Percentiles rank a stretch among this genome's conserved stretches.
These are phyloP conservation scores for Rhizomys pruinosus DNA, from an alignment of 2,113 vertebrate species.

Conservation along the genomic window DNA sequence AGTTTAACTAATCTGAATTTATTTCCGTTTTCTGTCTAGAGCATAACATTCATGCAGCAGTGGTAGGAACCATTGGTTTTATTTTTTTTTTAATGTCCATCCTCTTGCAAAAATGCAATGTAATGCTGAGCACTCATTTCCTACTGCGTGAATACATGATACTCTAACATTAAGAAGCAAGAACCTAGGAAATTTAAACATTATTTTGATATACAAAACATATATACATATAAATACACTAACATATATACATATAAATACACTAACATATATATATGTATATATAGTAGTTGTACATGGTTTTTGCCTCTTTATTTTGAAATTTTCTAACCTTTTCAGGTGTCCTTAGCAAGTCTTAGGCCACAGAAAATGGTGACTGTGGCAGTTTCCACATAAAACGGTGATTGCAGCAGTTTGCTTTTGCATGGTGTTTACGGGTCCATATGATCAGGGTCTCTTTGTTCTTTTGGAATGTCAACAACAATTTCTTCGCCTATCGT, in stretches of 20 bases:
- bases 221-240: slow-evolving; percentile 23
- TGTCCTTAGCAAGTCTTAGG: slow-evolving; percentile 51
- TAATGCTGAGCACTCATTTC: slow-evolving; percentile 24
- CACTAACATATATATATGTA: neutral
- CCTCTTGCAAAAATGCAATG: slow-evolving; percentile 51
- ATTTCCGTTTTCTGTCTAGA: slow-evolving; percentile 65
- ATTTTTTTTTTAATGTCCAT: slow-evolving; percentile 14
- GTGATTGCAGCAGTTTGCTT: neutral
- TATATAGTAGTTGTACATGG: slow-evolving; percentile 43
- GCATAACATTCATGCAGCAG: slow-evolving; percentile 75
- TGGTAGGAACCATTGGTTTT: slow-evolving; percentile 62
- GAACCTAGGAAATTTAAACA: slow-evolving; percentile 71
- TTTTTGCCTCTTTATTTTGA: slow-evolving; percentile 38
- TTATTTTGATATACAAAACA: slow-evolving; percentile 69
- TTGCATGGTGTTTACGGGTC: slow-evolving; percentile 38
- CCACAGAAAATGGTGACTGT: neutral
- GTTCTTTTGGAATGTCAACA: slow-evolving; percentile 81
- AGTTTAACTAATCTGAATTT: slow-evolving; percentile 58
- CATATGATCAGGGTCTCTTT: slow-evolving; percentile 81
- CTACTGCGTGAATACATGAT: slow-evolving; percentile 55
- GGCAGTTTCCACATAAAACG: neutral
- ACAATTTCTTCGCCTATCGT: slow-evolving; percentile 80
- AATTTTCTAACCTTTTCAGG: slow-evolving; percentile 44
- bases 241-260: neutral
- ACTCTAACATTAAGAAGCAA: slow-evolving; percentile 63